Conservation (phyloP, 2,888 invertebrate genomes). For the Bimastos eiseni region DNA sequence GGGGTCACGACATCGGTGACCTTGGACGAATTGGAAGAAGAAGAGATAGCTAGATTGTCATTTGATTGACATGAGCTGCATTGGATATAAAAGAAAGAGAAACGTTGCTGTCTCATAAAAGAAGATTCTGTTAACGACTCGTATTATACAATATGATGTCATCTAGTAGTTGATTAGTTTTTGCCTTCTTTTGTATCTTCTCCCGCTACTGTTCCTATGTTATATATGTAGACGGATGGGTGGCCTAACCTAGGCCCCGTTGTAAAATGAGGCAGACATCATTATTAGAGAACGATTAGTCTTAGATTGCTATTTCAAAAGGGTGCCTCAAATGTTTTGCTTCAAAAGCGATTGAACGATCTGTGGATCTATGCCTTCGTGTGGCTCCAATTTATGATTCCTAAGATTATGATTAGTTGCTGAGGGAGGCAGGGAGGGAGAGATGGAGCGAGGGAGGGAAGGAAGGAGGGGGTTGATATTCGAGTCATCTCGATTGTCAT, state of each 20-base stretch:
- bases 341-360: no score
- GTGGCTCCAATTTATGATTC: no score
- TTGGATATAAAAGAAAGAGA: neutral
- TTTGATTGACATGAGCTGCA: neutral
- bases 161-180: neutral
- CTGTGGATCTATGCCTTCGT: no score
- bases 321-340: no score
- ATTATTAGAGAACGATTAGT: no score
- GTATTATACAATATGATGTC: conserved; percentile 13
- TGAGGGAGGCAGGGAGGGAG: no score
- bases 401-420: no score
- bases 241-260: neutral
- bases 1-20: neutral
- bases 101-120: neutral
- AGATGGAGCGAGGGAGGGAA: no score
- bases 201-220: neutral
- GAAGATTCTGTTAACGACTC: neutral
- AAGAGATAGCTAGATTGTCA: neutral
- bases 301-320: no score
- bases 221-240: neutral
- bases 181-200: neutral
- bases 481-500: no score
- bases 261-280: no score
- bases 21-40: neutral
- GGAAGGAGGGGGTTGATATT: no score